Conservation (phyloP, 2,888 invertebrate genomes). For the Platyscelio sp. region DNA sequence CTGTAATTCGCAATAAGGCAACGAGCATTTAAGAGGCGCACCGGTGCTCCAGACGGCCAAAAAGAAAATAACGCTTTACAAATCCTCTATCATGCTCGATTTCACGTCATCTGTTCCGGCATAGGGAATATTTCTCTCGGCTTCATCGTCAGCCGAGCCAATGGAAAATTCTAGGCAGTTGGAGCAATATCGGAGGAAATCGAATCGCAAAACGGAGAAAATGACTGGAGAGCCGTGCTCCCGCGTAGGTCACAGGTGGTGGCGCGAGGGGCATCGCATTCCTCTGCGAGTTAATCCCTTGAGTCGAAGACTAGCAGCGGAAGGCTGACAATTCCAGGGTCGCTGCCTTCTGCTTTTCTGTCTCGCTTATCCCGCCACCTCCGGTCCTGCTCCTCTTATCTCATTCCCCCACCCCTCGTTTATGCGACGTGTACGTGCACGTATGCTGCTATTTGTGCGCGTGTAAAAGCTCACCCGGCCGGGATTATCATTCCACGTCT, state of each 20-base stretch:
- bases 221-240: constrained; percentile 78
- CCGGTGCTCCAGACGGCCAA: constrained; percentile 30
- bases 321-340: constrained; percentile 82
- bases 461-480: constrained; percentile 52
- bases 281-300: constrained; percentile 82
- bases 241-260: constrained; percentile 45
- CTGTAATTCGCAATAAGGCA: constrained; percentile 46
- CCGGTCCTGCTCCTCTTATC: not conserved
- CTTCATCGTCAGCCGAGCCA: constrained; percentile 77
- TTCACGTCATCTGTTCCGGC: constrained; percentile 62
- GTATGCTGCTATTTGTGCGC: constrained; percentile 61
- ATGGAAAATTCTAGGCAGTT: constrained; percentile 81
- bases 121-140: constrained; percentile 72
- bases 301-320: constrained; percentile 76
- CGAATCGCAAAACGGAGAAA: constrained; percentile 84
- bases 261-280: constrained; percentile 75
- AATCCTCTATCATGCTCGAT: constrained; percentile 66
- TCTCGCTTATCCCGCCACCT: constrained; percentile 60
- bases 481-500: constrained; percentile 77
- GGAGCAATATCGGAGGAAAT: constrained; percentile 83
- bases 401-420: constrained; percentile 52
- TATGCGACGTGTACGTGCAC: constrained; percentile 46
- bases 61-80: constrained; percentile 50
- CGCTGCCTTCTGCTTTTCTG: constrained; percentile 71
- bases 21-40: constrained; percentile 43